These are phyloP conservation scores for Ammospiza caudacuta DNA, from an alignment of 2,113 vertebrate genomes.

Conservation along the genomic window DNA sequence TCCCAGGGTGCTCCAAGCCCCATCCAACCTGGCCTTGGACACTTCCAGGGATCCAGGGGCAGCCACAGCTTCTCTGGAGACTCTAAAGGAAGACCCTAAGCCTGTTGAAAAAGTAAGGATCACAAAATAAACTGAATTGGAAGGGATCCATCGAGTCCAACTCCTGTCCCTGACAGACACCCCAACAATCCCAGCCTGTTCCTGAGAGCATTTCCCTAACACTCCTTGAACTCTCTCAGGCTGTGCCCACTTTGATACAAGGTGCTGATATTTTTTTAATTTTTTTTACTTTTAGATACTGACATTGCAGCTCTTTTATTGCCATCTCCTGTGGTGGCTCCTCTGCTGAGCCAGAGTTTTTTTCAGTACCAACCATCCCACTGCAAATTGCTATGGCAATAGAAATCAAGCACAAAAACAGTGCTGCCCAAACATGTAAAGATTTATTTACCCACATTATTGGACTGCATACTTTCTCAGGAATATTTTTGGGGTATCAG, in stretches of 20 bases:
- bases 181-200: not conserved
- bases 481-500: not conserved
- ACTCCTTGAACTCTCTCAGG: not conserved
- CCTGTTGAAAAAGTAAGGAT: not conserved
- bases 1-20: not conserved
- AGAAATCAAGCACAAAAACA: not conserved
- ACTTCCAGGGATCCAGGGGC: not conserved
- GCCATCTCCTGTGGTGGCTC: not conserved
- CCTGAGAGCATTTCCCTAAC: not conserved
- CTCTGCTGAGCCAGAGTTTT: not conserved
- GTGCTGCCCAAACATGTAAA: not conserved
- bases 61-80: not conserved
- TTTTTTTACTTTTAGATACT: not conserved
- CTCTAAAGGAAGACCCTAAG: not conserved
- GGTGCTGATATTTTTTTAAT: not conserved
- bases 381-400: conserved; percentile 33
- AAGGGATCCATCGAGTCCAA: not conserved
- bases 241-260: too few species aligned
- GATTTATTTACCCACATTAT: conserved; percentile 1
- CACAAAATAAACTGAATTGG: not conserved
- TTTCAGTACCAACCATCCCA: not conserved
- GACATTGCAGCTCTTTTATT: not conserved
- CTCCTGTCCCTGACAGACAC: not conserved
- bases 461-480: conserved; percentile 4
- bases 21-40: fast-evolving